Base-by-base conservation (phyloP, 2,797 vertebrate genomes). In the Argentina silus region DNA sequence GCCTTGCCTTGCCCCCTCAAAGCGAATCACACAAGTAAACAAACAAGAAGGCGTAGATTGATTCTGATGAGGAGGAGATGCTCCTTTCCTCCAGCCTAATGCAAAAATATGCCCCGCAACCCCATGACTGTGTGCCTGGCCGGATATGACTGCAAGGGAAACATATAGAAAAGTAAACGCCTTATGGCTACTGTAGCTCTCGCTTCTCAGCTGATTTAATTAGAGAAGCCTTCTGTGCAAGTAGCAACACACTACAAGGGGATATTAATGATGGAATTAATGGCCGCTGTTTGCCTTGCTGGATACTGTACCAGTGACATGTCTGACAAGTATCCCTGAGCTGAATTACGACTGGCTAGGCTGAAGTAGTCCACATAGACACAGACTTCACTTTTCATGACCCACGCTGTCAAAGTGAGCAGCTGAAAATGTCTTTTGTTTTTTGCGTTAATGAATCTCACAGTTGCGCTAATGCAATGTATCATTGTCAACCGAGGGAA, bases 1-100 rank as follows among this genome's bases (percentile, higher is more conserved):
- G 7, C 15, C 70, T 56, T 64, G 48, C 66, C 67, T 73, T 43
- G 7, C 69, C 55, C 70, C 10, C 76, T 89, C 87, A 87, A 80
- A 83, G 73, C 73, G 67, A 84, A 87, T 90, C 84, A 82, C 19
- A 0, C 36, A 56, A 27, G 76, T 74, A 80, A 83, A 80, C 61
- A 71, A 60, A 74, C 78, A 84, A 79, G 57, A 63, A 8, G 0
- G 75, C 70, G 74, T 69, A 66, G 75, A 90, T 88, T 57, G 0
- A 60, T 81, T 85, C 80, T 87, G 88, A 92, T 85, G 78, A 89
- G 76, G 84, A 90, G 86, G 90, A 91, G 86, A 80, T 86, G 80
- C 81, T 92, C 61, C 69, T 82, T 80, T 78, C 89, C 86, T 86
- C 43, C 73, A 88, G 86, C 82, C 67, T 87, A 84, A 90, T 90